A percentile compares a stretch with the other conserved stretches of the same genome.
Evolutionary conservation across 2,888 invertebrate genomes (phyloP).

Genomic region (Andrena praecox): DNA sequence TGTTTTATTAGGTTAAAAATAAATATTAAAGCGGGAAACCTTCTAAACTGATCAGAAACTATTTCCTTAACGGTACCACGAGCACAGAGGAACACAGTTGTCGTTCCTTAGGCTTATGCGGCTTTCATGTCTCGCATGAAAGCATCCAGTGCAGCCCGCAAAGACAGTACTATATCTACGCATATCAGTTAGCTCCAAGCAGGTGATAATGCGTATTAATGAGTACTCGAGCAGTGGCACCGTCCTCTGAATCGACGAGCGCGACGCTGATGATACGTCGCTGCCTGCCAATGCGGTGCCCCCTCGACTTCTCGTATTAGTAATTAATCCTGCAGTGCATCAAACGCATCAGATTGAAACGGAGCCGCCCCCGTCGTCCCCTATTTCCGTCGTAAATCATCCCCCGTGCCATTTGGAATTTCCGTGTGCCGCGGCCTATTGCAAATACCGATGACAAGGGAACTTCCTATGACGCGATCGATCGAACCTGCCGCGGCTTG

Average conservation of each 20-base stretch:
- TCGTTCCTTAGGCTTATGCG: not conserved
- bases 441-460: constrained; percentile 73
- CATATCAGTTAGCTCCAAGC: constrained; percentile 1
- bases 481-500: constrained; percentile 55
- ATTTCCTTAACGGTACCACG: too few species aligned
- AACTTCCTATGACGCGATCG: constrained; percentile 74
- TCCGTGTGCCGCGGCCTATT: constrained; percentile 70
- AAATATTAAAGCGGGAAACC: too few species aligned
- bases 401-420: constrained; percentile 70
- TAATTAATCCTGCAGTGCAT: constrained; percentile 69
- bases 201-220: constrained; percentile 32
- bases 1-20: too few species aligned
- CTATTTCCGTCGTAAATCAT: constrained; percentile 69
- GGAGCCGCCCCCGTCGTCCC: constrained; percentile 59
- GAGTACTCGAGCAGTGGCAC: constrained; percentile 8
- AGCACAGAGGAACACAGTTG: too few species aligned
- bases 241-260: constrained; percentile 32
- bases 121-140: not conserved
- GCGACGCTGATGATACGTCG: constrained; percentile 38
- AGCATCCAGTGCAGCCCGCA: not conserved
- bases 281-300: constrained; percentile 7
- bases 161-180: constrained; percentile 18
- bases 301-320: constrained; percentile 69
- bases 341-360: constrained; percentile 70
- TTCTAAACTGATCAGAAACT: too few species aligned